Conservation (phyloP, 2,113 vertebrate genomes). For the Limnothrissa miodon region DNA sequence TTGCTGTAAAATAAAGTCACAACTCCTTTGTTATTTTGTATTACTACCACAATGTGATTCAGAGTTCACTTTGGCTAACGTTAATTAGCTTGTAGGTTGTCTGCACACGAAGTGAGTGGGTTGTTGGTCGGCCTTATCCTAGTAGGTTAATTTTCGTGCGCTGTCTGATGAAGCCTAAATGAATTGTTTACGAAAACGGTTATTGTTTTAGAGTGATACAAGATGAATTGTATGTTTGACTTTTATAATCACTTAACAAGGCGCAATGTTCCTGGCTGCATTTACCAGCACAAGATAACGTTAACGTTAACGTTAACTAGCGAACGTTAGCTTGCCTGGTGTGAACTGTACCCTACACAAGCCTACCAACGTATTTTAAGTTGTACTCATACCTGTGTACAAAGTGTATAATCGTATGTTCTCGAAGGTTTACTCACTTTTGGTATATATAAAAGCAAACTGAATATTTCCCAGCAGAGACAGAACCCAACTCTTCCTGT, state of each 20-base stretch:
- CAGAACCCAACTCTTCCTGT: constrained; percentile 36
- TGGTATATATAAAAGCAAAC: background rate
- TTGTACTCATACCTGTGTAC: background rate
- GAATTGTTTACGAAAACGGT: background rate
- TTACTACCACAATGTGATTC: background rate
- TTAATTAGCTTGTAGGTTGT: background rate
- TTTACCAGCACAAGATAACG: background rate
- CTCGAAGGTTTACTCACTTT: background rate
- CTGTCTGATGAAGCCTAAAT: background rate
- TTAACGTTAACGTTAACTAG: too few relatives aligned
- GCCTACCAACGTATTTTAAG: background rate
- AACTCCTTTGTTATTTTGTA: background rate
- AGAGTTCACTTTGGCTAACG: background rate
- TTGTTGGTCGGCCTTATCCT: background rate
- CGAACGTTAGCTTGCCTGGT: background rate
- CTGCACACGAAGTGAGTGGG: background rate
- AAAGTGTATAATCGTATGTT: background rate
- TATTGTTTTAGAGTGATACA: background rate
- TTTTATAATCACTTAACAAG: background rate
- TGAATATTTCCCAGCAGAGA: background rate
- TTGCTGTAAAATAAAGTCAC: background rate
- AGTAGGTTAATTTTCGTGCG: background rate
- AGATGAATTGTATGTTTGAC: background rate
- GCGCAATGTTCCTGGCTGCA: background rate
- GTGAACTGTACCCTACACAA: background rate